phyloP scores from a whole-genome alignment of 2,113 vertebrate species.

The Pachycephala philippinensis region DNA sequence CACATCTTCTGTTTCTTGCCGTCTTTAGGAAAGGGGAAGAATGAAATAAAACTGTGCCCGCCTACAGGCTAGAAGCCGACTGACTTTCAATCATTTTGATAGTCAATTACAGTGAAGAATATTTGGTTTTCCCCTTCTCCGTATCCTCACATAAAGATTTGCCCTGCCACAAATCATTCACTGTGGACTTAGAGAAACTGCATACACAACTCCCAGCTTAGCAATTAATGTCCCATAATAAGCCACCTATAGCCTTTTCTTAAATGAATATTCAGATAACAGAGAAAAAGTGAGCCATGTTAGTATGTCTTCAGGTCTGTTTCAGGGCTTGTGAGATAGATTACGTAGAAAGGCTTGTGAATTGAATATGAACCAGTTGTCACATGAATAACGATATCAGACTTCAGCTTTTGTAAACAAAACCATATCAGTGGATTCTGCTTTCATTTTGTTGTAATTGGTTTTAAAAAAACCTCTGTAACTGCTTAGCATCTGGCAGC shows the following conservation, averaged over 20 bases:
- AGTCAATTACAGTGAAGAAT: slow-evolving; percentile 19
- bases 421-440: background rate
- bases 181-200: background rate
- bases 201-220: background rate
- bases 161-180: slow-evolving; percentile 26
- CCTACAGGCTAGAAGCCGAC: background rate
- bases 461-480: background rate
- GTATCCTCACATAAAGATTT: background rate
- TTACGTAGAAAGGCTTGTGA: background rate
- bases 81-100: slow-evolving; percentile 40
- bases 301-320: background rate
- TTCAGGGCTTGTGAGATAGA: background rate
- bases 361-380: background rate
- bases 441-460: slow-evolving; percentile 20
- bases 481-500: background rate
- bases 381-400: background rate
- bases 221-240: slow-evolving; percentile 31
- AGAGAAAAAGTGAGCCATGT: background rate
- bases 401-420: slow-evolving; percentile 35
- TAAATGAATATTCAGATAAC: slow-evolving; percentile 15
- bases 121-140: slow-evolving; percentile 18
- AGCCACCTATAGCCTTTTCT: slow-evolving; percentile 15
- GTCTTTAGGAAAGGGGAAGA: background rate
- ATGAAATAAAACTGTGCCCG: background rate
- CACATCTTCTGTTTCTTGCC: background rate